Evolutionary conservation across 1,140 invertebrate species (phyloP), one percentile per base, ranked within the genome.

Genomic region (Fragariocoptes setiger): DNA sequence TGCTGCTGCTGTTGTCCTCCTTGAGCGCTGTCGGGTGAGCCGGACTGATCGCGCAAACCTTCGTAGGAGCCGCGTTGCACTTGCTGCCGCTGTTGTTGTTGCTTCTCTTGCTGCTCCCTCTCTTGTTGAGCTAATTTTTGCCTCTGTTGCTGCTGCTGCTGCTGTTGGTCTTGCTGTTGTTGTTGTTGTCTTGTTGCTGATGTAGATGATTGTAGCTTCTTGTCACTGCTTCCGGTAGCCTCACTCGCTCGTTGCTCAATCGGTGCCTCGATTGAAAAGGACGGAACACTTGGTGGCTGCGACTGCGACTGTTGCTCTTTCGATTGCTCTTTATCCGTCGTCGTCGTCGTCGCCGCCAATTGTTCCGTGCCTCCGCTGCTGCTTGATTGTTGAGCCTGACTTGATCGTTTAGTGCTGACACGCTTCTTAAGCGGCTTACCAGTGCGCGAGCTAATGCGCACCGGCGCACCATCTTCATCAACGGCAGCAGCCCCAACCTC

Each of bases 141-240:
- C n/a, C 25, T 8, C 25, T 31, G 25, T n/a, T 31, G 8, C 25
- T n/a, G 25, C 25, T n/a, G 8, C n/a, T n/a, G 25, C 8, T n/a
- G 25, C 25, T n/a, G 8, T 31, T 31, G 25, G n/a, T 8, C 25
- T 31, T n/a, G 25, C 8, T 8, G n/a, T n/a, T 8, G 8, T 31
- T 31, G 25, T 31, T 31, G 25, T 31, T 31, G 25, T 69, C 51
- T 80, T 76, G 40, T 68, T 66, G 47, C 69, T 71, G 16, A 82
- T 74, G 56, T 78, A 76, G 52, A 82, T 78, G 44, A 51, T 54
- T 17, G 54, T 53, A 31, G 53, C 49, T 20, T 51, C 25, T 31
- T 31, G 25, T n/a, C 25, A 31, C 25, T 31, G n/a, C 8, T 31
- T n/a, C 25, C 8, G n/a, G 8, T 31, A 31, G 25, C 25, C 25